Conservation (phyloP, 2,113 vertebrate genomes). For the Ameiurus melas region DNA sequence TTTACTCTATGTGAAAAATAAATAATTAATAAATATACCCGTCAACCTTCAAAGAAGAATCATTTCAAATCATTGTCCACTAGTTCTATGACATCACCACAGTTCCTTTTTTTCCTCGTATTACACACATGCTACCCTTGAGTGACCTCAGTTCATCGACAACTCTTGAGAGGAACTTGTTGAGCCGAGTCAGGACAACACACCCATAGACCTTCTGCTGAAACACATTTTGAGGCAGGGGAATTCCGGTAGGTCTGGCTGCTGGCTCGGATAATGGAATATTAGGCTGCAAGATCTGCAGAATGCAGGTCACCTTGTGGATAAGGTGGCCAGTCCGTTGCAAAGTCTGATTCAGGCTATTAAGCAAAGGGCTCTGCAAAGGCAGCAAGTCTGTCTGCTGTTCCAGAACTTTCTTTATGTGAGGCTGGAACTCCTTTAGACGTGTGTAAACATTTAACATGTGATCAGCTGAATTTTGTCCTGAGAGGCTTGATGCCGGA, state of each 20-base stretch:
- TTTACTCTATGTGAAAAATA: constrained; percentile 33
- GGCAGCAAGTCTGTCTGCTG: constrained; percentile 71
- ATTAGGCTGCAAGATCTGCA: constrained; percentile 69
- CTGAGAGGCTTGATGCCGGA: constrained; percentile 67
- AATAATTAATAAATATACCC: constrained; percentile 76
- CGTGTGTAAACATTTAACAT: constrained; percentile 63
- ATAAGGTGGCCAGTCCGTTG: constrained; percentile 42
- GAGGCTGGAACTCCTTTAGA: constrained; percentile 65
- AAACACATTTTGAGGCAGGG: constrained; percentile 69
- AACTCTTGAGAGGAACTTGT: constrained; percentile 61
- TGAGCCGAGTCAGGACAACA: constrained; percentile 68
- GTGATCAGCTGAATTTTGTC: constrained; percentile 62
- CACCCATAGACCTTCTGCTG: constrained; percentile 78
- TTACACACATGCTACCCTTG: constrained; percentile 55
- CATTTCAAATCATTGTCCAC: neutral
- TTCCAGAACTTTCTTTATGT: constrained; percentile 66
- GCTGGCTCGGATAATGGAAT: constrained; percentile 61
- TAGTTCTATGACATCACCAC: constrained; percentile 22
- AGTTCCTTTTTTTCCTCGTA: constrained; percentile 37
- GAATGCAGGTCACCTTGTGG: constrained; percentile 45
- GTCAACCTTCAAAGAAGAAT: constrained; percentile 49
- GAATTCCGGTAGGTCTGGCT: constrained; percentile 58
- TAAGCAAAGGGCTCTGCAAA: constrained; percentile 54
- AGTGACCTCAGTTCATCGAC: constrained; percentile 62
- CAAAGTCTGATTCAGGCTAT: neutral